phyloP scores from a whole-genome alignment of 2,797 vertebrate genomes.

The Typhlichthys eigenmanni region DNA sequence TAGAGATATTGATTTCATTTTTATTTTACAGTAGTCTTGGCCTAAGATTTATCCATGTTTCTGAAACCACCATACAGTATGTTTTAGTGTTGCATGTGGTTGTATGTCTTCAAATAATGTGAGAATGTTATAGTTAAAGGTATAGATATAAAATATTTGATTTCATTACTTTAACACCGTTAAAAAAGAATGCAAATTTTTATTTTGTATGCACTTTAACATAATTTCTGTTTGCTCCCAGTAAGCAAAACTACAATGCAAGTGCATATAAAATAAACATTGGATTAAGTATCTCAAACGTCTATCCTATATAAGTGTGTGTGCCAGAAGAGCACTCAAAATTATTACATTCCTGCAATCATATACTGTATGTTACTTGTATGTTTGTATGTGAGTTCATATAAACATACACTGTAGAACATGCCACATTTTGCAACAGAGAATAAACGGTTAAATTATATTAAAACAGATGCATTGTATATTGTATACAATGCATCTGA shows the following conservation, averaged over 20 bases:
- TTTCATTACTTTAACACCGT: background rate
- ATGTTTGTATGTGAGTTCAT: background rate
- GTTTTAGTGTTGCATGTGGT: too few species aligned
- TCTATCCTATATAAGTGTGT: conserved; percentile 4
- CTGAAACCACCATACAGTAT: too few species aligned
- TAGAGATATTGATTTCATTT: too few species aligned
- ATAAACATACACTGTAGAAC: background rate
- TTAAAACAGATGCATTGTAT: background rate
- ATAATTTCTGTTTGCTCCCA: background rate
- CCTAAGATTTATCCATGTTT: too few species aligned
- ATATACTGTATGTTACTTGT: background rate
- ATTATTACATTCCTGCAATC: conserved; percentile 30
- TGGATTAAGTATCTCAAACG: background rate
- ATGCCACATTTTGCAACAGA: too few species aligned
- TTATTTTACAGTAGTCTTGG: too few species aligned
- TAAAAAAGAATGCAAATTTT: too few species aligned
- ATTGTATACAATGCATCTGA: conserved; percentile 30
- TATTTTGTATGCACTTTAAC: too few species aligned
- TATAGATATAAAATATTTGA: background rate
- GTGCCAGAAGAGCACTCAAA: conserved; percentile 9
- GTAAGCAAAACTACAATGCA: background rate
- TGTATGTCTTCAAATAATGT: background rate
- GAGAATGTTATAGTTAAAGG: background rate
- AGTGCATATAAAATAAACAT: conserved; percentile 7
- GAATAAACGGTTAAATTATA: too few species aligned